Evolutionary conservation across 2,113 vertebrate species (phyloP).

Genomic region (Ia io): DNA sequence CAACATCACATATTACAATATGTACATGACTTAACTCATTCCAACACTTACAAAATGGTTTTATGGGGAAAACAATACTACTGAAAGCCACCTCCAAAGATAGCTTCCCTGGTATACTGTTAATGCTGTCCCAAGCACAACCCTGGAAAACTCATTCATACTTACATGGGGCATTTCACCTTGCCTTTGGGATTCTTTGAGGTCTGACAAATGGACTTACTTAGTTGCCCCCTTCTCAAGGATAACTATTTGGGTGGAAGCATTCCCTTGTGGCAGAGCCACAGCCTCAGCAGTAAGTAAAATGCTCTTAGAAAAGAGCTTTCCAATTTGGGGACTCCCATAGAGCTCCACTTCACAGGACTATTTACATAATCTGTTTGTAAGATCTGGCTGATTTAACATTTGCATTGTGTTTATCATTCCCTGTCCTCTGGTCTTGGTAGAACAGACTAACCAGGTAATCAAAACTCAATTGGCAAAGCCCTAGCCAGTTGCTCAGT

Average conservation of each 20-base stretch:
- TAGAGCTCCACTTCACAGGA: background rate
- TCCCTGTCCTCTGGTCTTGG: background rate
- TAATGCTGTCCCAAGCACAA: background rate
- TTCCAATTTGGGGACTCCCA: background rate
- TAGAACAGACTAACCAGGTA: background rate
- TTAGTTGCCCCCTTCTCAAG: background rate
- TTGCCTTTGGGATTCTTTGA: background rate
- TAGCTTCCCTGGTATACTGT: background rate
- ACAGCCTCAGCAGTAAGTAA: background rate
- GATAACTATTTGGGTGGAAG: background rate
- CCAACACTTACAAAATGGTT: background rate
- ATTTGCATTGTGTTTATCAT: background rate
- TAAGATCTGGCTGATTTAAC: background rate
- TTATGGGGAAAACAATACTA: background rate
- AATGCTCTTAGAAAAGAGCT: background rate
- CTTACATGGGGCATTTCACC: background rate
- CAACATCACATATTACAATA: background rate
- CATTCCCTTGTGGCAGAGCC: background rate
- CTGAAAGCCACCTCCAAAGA: background rate
- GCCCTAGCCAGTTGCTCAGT: too few species aligned
- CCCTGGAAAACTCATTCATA: background rate
- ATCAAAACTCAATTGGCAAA: background rate
- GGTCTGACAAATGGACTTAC: background rate
- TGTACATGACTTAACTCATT: background rate
- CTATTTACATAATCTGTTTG: background rate